Conservation (phyloP, 2,113 vertebrate genomes). For the Origma solitaria region DNA sequence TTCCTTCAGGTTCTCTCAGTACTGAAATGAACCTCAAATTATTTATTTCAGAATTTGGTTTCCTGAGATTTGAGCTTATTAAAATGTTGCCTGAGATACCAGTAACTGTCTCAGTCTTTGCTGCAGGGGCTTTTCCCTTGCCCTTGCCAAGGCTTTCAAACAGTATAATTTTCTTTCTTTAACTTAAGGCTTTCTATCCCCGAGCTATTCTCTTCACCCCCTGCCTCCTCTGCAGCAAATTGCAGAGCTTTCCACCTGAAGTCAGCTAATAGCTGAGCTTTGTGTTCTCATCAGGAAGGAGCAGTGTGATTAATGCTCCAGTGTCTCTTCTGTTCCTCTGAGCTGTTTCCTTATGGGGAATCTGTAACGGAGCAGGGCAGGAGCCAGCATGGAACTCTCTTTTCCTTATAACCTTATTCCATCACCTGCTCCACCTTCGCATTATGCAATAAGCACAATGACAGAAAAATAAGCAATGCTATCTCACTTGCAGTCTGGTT, state of each 20-base stretch:
- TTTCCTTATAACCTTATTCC: constrained; percentile 11
- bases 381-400: background rate
- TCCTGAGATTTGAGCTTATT: background rate
- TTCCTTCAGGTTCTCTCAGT: background rate
- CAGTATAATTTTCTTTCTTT: background rate
- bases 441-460: background rate
- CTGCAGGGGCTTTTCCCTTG: background rate
- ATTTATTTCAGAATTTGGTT: background rate
- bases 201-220: background rate
- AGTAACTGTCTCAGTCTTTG: background rate
- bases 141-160: background rate
- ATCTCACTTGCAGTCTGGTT: background rate
- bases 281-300: constrained; percentile 1
- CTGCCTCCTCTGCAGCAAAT: background rate
- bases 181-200: background rate
- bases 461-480: background rate
- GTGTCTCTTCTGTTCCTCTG: background rate
- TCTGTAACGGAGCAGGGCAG: background rate
- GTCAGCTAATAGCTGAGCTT: background rate
- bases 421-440: background rate
- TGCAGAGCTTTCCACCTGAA: background rate
- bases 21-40: background rate
- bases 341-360: background rate
- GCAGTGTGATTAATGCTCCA: constrained; percentile 5
- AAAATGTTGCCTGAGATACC: constrained; percentile 25